Evolutionary conservation across 2,113 vertebrate genomes (phyloP).

Genomic region (Periophthalmodon schlosseri): DNA sequence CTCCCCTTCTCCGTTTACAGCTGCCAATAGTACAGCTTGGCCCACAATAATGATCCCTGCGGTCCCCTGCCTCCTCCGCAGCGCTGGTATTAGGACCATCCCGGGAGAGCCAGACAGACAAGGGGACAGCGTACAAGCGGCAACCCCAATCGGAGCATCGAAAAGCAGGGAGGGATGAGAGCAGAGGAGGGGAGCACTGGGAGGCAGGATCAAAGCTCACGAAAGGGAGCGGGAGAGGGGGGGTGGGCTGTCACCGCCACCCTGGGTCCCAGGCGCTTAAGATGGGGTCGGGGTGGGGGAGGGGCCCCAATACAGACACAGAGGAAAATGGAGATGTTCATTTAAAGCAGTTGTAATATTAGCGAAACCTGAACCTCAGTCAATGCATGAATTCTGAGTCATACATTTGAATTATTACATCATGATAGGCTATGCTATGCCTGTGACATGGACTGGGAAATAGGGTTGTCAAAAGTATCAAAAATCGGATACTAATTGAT

Average conservation of each 20-base stretch:
- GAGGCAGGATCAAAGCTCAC: conserved; percentile 60
- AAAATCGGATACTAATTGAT: no score
- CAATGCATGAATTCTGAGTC: neutral
- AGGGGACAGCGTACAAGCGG: no score
- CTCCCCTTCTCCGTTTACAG: conserved; percentile 69
- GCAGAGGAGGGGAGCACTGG: conserved; percentile 46
- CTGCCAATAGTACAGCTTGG: conserved; percentile 69
- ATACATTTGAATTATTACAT: neutral
- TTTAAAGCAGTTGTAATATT: neutral
- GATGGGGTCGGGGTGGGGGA: conserved; percentile 23
- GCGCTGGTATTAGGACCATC: conserved; percentile 42
- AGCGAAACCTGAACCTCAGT: neutral
- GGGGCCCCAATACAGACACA: neutral
- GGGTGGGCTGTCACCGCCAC: conserved; percentile 55
- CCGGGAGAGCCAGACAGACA: conserved; percentile 19
- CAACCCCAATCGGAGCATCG: conserved; percentile 47
- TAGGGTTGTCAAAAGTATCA: no score
- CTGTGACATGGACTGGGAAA: no score
- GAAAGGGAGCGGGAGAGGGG: conserved; percentile 18
- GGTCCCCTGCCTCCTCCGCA: conserved; percentile 48
- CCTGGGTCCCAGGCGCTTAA: conserved; percentile 51
- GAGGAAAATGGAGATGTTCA: neutral
- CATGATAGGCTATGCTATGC: neutral
- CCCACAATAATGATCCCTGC: conserved; percentile 66
- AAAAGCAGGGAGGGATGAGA: conserved; percentile 33